Evolutionary conservation across 2,888 invertebrate genomes (phyloP), one percentile per base, ranked within the genome.

Genomic region (Parnassius smintheus): DNA sequence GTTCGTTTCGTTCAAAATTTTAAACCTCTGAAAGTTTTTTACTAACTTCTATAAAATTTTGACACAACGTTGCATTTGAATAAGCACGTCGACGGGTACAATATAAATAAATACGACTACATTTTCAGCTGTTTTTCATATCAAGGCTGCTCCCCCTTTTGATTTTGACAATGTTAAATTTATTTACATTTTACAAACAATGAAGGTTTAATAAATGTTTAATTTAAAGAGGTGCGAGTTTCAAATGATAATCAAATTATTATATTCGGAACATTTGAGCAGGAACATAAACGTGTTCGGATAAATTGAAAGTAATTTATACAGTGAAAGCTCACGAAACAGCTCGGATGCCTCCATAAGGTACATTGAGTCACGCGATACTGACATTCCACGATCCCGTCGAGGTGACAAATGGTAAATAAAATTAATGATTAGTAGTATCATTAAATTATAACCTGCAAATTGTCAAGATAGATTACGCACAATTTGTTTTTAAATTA

Each of bases 321-420:
- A 83, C 86, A 79, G 78, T 72, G 73, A 83, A 82, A 77, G 82
- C 82, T 83, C 84, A 83, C 81, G 83, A 82, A 79, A 80, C 73
- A 74, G 74, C 76, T 74, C 75, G 80, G 82, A 84, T 81, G 81
- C 76, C 77, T 74, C 77, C 77, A 70, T 74, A 73, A 70, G 75
- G 75, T 71, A 67, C 71, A 71, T 72, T 68, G 59, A 80, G 86
- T 86, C 88, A 89, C 90, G 90, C 90, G 83, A 91, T 84, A 70
- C 76, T 77, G 69, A 81, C 89, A 89, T 90, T 89, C 87, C 78
- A 73, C 83, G 82, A 83, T 82, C 82, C 80, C 81, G 75, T 76
- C 71, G 75, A 86, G 83, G 86, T 87, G 88, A 88, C 87, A 88
- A 88, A 88, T 87, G 82, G 85, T 82, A 81, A 87, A 86, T 87